These are phyloP conservation scores for Nemoura dubitans DNA, from an alignment of 2,888 invertebrate species.

Conservation along the genomic window DNA sequence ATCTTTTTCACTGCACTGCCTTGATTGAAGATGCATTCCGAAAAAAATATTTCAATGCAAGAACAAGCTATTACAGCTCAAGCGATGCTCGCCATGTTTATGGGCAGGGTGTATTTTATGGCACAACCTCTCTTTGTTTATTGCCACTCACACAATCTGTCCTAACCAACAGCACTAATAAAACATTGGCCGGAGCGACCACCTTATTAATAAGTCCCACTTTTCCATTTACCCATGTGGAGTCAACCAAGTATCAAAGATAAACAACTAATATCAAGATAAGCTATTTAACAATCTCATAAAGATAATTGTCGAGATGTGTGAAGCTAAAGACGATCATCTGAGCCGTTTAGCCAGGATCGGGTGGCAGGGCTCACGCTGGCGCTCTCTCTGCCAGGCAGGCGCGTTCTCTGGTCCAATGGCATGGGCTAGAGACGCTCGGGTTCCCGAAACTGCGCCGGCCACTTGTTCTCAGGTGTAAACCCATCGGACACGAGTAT, in stretches of 20 bases:
- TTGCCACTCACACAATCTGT: conserved; percentile 12
- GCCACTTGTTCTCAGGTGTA: conserved; percentile 30
- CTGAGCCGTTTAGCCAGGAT: conserved; percentile 2
- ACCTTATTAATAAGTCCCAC: conserved; percentile 12
- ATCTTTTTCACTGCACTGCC: neutral
- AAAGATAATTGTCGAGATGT: conserved; percentile 32
- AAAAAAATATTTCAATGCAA: neutral
- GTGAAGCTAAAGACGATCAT: conserved; percentile 29
- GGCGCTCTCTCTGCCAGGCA: neutral
- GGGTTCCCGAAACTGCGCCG: neutral
- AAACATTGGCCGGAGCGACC: neutral
- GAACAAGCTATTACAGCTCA: neutral
- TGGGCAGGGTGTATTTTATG: conserved; percentile 12
- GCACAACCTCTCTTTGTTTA: neutral
- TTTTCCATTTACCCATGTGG: neutral
- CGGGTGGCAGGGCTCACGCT: neutral
- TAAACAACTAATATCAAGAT: conserved; percentile 41
- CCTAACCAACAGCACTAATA: conserved; percentile 8
- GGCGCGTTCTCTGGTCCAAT: neutral
- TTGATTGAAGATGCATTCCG: neutral
- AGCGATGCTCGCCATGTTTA: neutral
- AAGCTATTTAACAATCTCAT: conserved; percentile 36
- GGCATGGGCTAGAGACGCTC: neutral
- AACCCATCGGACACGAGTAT: conserved; percentile 35
- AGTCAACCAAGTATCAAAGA: conserved; percentile 27